Evolutionary conservation across 1,140 invertebrate species (phyloP).

Genomic region (Aphis craccivora): DNA sequence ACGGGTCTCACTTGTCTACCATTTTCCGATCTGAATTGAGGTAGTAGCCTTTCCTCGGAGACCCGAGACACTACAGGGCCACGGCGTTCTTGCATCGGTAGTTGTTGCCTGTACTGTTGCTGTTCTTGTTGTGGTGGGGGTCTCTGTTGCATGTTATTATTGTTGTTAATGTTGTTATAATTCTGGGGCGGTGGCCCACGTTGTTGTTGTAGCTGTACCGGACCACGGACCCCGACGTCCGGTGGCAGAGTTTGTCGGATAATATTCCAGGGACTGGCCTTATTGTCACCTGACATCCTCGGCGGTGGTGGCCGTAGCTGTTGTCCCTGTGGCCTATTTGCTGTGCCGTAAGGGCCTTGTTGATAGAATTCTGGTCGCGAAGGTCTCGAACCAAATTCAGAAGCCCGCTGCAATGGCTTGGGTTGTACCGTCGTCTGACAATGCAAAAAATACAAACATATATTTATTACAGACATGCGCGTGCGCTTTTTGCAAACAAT

Average conservation of each 20-base stretch:
- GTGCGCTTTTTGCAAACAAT: neutral
- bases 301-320: neutral
- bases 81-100: neutral
- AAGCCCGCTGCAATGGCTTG: slow-evolving; percentile 3
- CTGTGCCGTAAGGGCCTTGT: neutral
- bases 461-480: neutral
- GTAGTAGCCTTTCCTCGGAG: neutral
- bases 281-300: neutral
- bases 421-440: slow-evolving; percentile 18
- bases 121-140: neutral
- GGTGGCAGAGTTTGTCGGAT: neutral
- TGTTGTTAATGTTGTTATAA: slow-evolving; percentile 5
- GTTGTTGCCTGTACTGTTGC: slow-evolving; percentile 24
- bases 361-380: slow-evolving; percentile 34
- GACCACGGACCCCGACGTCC: neutral
- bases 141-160: slow-evolving; percentile 15
- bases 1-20: neutral
- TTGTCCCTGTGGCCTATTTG: neutral
- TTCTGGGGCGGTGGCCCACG: neutral
- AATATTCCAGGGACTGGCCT: slow-evolving; percentile 2
- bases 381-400: neutral
- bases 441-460: slow-evolving; percentile 27
- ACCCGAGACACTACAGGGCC: slow-evolving; percentile 6
- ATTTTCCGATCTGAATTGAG: neutral
- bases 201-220: neutral